A percentile compares a stretch with the other conserved stretches of the same genome.
These are phyloP conservation scores for Axinella damicornis DNA, from an alignment of 37 sponge, comb jelly and placozoan genomes.

Conservation along the genomic window DNA sequence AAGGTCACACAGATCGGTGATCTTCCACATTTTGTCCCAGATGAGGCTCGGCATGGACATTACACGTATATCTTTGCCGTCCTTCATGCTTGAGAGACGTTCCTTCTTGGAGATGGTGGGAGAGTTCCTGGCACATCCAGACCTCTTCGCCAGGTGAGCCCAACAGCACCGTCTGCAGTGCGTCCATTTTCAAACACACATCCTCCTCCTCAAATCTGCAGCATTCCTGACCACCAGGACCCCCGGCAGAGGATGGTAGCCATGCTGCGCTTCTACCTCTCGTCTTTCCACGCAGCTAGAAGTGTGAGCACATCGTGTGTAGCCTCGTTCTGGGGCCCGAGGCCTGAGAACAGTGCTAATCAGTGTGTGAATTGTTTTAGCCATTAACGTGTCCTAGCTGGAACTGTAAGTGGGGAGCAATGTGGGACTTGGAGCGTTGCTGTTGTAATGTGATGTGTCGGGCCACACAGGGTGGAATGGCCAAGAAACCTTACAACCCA, in stretches of 20 bases:
- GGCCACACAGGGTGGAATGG: conserved; percentile 81
- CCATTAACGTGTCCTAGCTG: no score
- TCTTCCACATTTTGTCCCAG: conserved; percentile 95
- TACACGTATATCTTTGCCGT: conserved; percentile 88
- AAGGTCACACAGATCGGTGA: conserved; percentile 82
- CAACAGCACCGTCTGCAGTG: no score
- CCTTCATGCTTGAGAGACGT: conserved; percentile 97
- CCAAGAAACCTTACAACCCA: conserved; percentile 99
- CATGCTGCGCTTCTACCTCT: conserved; percentile 84
- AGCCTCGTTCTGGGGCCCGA: no score
- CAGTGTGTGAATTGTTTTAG: no score
- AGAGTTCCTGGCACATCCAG: conserved; percentile 96
- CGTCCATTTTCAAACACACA: no score
- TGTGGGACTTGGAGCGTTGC: no score
- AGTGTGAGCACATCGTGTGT: conserved; percentile 43
- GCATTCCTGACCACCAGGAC: conserved; percentile 72
- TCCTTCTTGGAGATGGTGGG: conserved; percentile 99
- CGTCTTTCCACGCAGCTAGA: conserved; percentile 96
- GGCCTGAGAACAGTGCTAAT: no score
- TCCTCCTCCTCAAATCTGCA: background rate
- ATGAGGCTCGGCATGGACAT: conserved; percentile 97
- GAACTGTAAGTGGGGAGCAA: no score
- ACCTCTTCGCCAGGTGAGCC: conserved; percentile 82
- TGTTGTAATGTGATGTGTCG: background rate
- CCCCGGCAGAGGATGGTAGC: conserved; percentile 87